Evolutionary conservation across 1,140 invertebrate species (phyloP).

Genomic region (Drosophila serrata): DNA sequence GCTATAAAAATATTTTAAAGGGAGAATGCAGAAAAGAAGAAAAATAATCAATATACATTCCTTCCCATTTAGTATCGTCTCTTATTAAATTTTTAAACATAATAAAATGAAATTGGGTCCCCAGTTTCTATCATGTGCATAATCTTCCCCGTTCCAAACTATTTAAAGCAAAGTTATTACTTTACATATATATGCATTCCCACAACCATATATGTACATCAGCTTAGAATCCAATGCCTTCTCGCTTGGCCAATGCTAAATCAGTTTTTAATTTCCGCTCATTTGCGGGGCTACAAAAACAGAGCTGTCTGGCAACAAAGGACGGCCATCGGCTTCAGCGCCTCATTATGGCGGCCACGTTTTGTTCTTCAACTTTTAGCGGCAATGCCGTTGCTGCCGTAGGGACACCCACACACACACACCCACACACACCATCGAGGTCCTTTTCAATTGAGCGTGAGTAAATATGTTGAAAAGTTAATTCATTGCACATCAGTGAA

Average conservation of each 20-base stretch:
- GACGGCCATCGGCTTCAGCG: conserved; percentile 42
- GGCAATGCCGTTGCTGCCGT: conserved; percentile 33
- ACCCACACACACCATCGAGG: conserved; percentile 21
- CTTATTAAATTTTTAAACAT: background rate
- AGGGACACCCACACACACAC: conserved; percentile 24
- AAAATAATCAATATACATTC: background rate
- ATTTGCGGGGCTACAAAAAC: conserved; percentile 68
- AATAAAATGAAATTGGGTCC: too few relatives aligned
- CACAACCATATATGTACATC: background rate
- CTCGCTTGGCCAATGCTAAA: conserved; percentile 49
- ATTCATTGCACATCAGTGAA: conserved; percentile 84
- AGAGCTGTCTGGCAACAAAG: conserved; percentile 33
- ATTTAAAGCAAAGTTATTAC: background rate
- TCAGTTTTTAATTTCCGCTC: conserved; percentile 82
- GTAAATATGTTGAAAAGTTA: conserved; percentile 85
- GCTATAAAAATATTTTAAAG: background rate
- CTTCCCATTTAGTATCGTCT: too few relatives aligned
- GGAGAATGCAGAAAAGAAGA: background rate
- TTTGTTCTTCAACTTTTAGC: conserved; percentile 71
- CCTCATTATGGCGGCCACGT: conserved; percentile 67
- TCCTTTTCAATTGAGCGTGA: conserved; percentile 80
- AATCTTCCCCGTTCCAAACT: too few relatives aligned
- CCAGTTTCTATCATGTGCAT: too few relatives aligned
- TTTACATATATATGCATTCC: too few relatives aligned
- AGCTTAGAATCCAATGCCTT: conserved; percentile 6